Percentiles rank a stretch among this genome's conserved stretches.
Conservation (phyloP, 2,113 vertebrate genomes). For the Gasterosteus aculeatus region DNA sequence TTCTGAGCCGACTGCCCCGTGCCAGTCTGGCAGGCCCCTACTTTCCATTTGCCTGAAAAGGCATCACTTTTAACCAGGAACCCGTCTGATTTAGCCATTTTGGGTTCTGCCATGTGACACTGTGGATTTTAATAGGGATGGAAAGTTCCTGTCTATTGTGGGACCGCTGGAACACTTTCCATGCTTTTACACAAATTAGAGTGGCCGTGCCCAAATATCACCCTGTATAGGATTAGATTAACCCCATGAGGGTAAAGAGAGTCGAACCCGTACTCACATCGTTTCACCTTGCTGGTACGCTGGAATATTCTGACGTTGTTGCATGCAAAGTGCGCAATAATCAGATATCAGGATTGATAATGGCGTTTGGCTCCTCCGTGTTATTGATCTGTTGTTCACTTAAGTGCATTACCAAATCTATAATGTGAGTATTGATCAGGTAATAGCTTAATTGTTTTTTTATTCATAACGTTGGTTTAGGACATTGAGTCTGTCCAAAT, state of each 20-base stretch:
- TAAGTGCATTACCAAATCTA: slow-evolving; percentile 17
- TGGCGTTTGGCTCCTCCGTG: not conserved
- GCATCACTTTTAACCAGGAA: slow-evolving; percentile 61
- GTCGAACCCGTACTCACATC: slow-evolving; percentile 3
- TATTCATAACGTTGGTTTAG: not conserved
- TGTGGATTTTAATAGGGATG: slow-evolving; percentile 72
- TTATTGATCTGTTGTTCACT: slow-evolving; percentile 35
- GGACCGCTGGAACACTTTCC: slow-evolving; percentile 69
- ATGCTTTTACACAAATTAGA: slow-evolving; percentile 45
- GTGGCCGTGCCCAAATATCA: slow-evolving; percentile 49
- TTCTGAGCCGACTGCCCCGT: slow-evolving; percentile 47
- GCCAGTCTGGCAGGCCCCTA: slow-evolving; percentile 61
- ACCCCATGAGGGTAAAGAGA: slow-evolving; percentile 30
- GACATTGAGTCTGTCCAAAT: not conserved
- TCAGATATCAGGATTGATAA: slow-evolving; percentile 16
- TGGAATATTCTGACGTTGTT: slow-evolving; percentile 1
- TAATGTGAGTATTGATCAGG: slow-evolving; percentile 27
- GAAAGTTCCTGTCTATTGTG: slow-evolving; percentile 71
- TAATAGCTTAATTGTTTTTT: slow-evolving; percentile 39
- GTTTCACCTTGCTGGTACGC: not conserved
- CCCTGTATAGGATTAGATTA: slow-evolving; percentile 37
- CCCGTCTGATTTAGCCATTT: slow-evolving; percentile 77
- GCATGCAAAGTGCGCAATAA: not conserved
- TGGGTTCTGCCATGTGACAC: slow-evolving; percentile 70
- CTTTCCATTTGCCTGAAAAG: slow-evolving; percentile 73